These are phyloP conservation scores for Venusia cambrica DNA, from an alignment of 2,888 invertebrate genomes.

Conservation along the genomic window DNA sequence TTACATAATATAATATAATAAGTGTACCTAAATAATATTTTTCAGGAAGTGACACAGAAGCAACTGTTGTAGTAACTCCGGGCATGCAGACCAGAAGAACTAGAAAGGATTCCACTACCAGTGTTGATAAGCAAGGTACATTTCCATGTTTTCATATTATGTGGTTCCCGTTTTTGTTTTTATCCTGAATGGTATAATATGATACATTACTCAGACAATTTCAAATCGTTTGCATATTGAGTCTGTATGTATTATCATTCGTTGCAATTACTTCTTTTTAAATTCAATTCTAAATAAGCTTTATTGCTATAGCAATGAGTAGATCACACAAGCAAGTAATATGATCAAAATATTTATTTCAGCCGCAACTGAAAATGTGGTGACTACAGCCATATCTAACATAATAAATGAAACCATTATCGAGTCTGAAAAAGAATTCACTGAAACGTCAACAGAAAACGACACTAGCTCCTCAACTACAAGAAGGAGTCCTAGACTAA, in stretches of 20 bases:
- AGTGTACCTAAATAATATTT: no score
- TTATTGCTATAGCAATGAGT: no score
- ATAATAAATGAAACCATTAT: slow-evolving; percentile 40
- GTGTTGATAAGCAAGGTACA: slow-evolving; percentile 58
- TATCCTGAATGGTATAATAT: not conserved
- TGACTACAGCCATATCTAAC: slow-evolving; percentile 27
- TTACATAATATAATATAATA: no score
- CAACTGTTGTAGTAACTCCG: slow-evolving; percentile 50
- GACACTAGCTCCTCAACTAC: slow-evolving; percentile 22
- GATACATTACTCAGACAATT: no score
- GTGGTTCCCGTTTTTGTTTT: not conserved
- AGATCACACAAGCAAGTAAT: no score
- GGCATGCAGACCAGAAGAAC: slow-evolving; percentile 50
- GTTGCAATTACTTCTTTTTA: no score
- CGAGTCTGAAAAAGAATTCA: slow-evolving; percentile 42
- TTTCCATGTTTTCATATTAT: not conserved
- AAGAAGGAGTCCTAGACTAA: slow-evolving; percentile 43
- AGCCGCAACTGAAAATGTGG: slow-evolving; percentile 27
- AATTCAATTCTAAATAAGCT: no score
- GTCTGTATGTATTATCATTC: no score
- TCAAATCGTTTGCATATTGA: no score
- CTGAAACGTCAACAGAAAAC: slow-evolving; percentile 28
- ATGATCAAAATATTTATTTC: slow-evolving; percentile 16
- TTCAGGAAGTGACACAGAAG: slow-evolving; percentile 69
- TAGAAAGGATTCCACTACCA: slow-evolving; percentile 61